phyloP scores from a whole-genome alignment of 1,140 invertebrate genomes.

The Drosophila saltans region DNA sequence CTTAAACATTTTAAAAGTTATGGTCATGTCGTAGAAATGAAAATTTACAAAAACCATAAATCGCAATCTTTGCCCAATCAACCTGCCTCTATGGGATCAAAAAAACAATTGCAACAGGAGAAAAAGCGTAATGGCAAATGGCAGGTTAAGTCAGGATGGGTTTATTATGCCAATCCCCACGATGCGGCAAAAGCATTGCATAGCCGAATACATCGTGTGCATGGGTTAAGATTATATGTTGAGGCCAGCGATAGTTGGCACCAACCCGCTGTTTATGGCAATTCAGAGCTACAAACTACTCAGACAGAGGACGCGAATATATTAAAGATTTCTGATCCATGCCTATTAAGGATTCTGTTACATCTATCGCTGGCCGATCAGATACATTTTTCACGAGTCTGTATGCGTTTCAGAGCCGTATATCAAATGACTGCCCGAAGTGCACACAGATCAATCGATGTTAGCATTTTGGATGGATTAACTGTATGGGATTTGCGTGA shows the following conservation, averaged over 20 bases:
- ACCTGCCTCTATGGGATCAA: too few species aligned
- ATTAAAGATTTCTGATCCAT: constrained; percentile 47
- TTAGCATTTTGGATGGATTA: constrained; percentile 24
- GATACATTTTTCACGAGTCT: constrained; percentile 52
- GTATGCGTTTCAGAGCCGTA: constrained; percentile 44
- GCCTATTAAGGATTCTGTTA: constrained; percentile 33
- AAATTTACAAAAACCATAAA: neutral
- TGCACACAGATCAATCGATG: constrained; percentile 31
- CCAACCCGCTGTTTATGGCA: constrained; percentile 50
- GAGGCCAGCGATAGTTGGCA: constrained; percentile 65
- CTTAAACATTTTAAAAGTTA: constrained; percentile 39
- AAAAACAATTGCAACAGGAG: neutral
- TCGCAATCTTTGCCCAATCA: too few species aligned
- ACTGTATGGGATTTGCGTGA: constrained; percentile 64
- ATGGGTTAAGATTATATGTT: constrained; percentile 25
- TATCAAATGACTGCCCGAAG: constrained; percentile 30
- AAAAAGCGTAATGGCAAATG: neutral
- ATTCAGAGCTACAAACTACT: neutral
- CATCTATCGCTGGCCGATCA: constrained; percentile 36
- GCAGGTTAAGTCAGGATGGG: constrained; percentile 29
- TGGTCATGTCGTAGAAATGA: constrained; percentile 40
- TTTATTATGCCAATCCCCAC: constrained; percentile 32
- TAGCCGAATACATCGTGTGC: constrained; percentile 32
- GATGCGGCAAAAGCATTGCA: constrained; percentile 50
- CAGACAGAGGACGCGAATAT: constrained; percentile 10